Evolutionary conservation across 2,797 vertebrate species (phyloP).

Genomic region (Trichosurus vulpecula): DNA sequence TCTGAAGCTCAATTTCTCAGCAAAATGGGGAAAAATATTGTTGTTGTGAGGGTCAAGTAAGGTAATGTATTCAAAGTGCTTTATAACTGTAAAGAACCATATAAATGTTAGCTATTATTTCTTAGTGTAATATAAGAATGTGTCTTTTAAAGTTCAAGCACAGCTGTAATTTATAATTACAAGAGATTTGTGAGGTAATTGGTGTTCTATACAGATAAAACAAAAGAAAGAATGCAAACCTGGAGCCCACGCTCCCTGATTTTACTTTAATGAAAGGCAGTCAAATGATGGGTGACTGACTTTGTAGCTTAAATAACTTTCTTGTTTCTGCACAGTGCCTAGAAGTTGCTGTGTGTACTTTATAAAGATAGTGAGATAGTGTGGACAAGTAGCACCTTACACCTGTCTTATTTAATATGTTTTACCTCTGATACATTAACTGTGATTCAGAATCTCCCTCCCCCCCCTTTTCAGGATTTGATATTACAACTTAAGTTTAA

Average conservation of each 20-base stretch:
- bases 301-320: constrained; percentile 78
- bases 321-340: constrained; percentile 69
- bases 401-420: constrained; percentile 71
- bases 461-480: background rate
- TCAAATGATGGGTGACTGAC: constrained; percentile 79
- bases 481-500: constrained; percentile 28
- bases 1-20: background rate
- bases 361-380: constrained; percentile 58
- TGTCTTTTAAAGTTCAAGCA: constrained; percentile 38
- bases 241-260: constrained; percentile 72
- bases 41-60: background rate
- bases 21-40: background rate
- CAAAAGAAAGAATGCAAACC: constrained; percentile 38
- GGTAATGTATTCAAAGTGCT: background rate
- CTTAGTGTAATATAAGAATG: constrained; percentile 5
- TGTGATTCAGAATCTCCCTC: background rate
- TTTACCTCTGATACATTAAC: constrained; percentile 37
- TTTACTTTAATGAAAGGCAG: constrained; percentile 81
- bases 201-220: background rate
- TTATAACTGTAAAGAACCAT: background rate
- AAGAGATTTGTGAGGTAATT: background rate
- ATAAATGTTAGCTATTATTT: constrained; percentile 4
- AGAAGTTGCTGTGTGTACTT: constrained; percentile 63
- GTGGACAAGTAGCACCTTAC: constrained; percentile 75
- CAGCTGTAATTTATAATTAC: background rate